Percentiles rank a stretch among this genome's conserved stretches.
phyloP scores from a whole-genome alignment of 2,888 invertebrate species.

The Thereva nobilitata region DNA sequence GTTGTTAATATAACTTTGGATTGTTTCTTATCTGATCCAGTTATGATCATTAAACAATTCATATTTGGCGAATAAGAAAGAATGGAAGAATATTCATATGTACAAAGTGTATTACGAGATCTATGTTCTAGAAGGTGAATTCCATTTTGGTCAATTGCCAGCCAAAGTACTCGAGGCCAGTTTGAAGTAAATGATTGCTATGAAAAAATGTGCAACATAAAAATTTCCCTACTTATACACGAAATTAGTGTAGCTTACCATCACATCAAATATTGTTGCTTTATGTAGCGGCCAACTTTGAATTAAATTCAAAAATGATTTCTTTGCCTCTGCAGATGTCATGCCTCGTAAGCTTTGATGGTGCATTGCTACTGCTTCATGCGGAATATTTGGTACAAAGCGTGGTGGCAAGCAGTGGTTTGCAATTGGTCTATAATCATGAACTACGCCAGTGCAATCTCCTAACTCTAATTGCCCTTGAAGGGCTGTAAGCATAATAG shows the following conservation, averaged over 20 bases:
- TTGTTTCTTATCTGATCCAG: constrained; percentile 86
- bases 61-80: constrained; percentile 90
- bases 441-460: constrained; percentile 72
- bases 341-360: constrained; percentile 90
- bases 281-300: constrained; percentile 92
- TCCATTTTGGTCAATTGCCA: constrained; percentile 91
- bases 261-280: constrained; percentile 93
- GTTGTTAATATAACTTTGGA: constrained; percentile 93
- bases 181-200: constrained; percentile 95
- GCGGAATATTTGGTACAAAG: constrained; percentile 75
- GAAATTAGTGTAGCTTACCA: constrained; percentile 63
- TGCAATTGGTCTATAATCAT: constrained; percentile 71
- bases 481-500: constrained; percentile 90
- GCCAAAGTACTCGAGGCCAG: constrained; percentile 91
- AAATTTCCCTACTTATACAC: neutral
- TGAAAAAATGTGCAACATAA: constrained; percentile 44
- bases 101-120: constrained; percentile 84
- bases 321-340: constrained; percentile 83
- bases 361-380: constrained; percentile 85
- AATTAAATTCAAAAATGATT: constrained; percentile 89
- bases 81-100: constrained; percentile 88
- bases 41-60: constrained; percentile 91
- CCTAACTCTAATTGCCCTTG: constrained; percentile 92
- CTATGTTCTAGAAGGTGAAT: constrained; percentile 87
- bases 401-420: constrained; percentile 83